These are phyloP conservation scores for Pogoniulus pusillus DNA, from an alignment of 2,797 vertebrate genomes.

Conservation along the genomic window DNA sequence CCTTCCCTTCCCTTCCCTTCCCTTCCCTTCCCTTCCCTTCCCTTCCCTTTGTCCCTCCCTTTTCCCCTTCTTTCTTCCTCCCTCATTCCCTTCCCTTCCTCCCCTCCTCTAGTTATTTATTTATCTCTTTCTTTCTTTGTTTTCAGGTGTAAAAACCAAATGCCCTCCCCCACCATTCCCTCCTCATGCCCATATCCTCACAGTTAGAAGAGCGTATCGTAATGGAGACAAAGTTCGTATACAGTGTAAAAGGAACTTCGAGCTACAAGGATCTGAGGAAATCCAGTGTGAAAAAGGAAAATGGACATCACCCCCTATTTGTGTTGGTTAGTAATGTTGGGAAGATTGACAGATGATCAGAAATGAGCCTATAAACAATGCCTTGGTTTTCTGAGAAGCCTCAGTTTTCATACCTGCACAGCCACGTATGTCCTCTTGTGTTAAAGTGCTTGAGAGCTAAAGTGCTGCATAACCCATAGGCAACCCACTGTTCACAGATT, in stretches of 20 bases:
- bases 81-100: no score
- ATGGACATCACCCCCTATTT: constrained; percentile 76
- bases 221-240: constrained; percentile 62
- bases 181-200: constrained; percentile 8
- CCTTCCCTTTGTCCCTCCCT: no score
- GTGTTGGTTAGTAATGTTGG: constrained; percentile 65
- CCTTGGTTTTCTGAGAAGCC: background rate
- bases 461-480: background rate
- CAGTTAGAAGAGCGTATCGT: constrained; percentile 3
- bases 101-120: no score
- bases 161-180: constrained; percentile 76
- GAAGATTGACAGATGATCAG: background rate
- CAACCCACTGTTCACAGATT: accelerated
- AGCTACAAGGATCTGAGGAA: constrained; percentile 56
- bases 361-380: background rate
- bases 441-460: background rate
- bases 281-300: constrained; percentile 76
- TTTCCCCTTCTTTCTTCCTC: no score
- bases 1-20: no score
- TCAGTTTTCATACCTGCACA: background rate
- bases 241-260: constrained; percentile 64
- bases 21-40: no score
- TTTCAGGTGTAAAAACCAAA: constrained; percentile 72
- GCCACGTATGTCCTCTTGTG: background rate
- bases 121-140: background rate